Conservation (phyloP, 2,113 vertebrate genomes). For the Lates calcarifer region DNA sequence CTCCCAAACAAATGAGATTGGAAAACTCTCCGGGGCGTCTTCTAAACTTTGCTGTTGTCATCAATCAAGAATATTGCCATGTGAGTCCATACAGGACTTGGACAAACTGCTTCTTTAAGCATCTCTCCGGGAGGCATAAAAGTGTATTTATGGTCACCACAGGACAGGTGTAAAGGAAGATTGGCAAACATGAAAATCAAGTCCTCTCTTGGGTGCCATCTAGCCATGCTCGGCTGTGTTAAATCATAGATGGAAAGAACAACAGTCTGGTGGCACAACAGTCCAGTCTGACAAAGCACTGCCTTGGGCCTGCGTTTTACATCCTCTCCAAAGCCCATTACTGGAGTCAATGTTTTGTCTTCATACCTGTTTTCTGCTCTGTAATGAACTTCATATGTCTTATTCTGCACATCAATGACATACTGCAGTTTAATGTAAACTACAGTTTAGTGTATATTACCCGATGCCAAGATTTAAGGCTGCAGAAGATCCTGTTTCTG, state of each 20-base stretch:
- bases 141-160: constrained; percentile 79
- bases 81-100: constrained; percentile 66
- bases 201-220: constrained; percentile 80
- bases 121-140: constrained; percentile 82
- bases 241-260: constrained; percentile 80
- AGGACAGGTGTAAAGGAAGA: constrained; percentile 80
- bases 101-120: constrained; percentile 84
- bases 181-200: constrained; percentile 82
- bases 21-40: constrained; percentile 69
- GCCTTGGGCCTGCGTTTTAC: constrained; percentile 65
- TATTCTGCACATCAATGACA: constrained; percentile 74
- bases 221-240: constrained; percentile 61
- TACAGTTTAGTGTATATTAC: constrained; percentile 71
- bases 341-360: constrained; percentile 73
- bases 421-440: constrained; percentile 70
- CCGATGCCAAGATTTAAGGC: constrained; percentile 73
- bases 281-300: constrained; percentile 67
- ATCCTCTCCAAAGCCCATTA: constrained; percentile 59
- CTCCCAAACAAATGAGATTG: constrained; percentile 75
- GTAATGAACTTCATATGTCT: constrained; percentile 78
- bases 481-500: constrained; percentile 76
- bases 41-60: constrained; percentile 72
- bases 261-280: constrained; percentile 69
- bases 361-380: constrained; percentile 70
- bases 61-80: constrained; percentile 79